Evolutionary conservation across 2,888 invertebrate genomes (phyloP).

Genomic region (Pseudococcus longispinus): DNA sequence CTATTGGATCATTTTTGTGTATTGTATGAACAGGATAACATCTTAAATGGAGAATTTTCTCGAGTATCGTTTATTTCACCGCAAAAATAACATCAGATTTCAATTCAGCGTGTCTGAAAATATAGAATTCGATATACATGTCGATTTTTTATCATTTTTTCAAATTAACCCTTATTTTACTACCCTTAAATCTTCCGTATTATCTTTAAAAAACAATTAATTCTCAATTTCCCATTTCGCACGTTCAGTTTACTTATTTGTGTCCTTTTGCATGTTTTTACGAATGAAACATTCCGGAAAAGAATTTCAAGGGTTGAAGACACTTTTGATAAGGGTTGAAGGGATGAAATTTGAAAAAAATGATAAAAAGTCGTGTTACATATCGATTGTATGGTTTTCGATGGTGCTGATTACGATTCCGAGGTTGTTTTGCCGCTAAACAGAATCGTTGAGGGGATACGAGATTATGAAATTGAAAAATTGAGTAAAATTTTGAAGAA

Average conservation of each 20-base stretch:
- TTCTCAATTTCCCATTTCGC: background rate
- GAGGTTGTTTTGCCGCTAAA: background rate
- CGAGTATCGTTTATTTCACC: background rate
- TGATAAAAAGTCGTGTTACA: background rate
- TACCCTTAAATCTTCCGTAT: background rate
- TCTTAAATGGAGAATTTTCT: background rate
- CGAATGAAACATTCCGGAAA: background rate
- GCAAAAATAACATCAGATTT: background rate
- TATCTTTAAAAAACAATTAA: background rate
- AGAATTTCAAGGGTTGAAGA: background rate
- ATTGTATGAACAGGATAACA: background rate
- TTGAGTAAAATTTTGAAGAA: background rate
- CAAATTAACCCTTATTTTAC: background rate
- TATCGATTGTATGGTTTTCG: background rate
- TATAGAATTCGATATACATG: background rate
- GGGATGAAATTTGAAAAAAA: background rate
- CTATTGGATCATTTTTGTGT: background rate
- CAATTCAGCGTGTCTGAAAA: background rate
- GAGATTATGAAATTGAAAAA: background rate
- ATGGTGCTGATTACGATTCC: background rate
- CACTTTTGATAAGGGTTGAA: background rate
- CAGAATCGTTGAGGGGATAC: background rate
- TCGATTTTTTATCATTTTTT: conserved; percentile 3
- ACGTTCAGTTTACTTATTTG: background rate
- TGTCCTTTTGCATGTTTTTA: background rate